These are phyloP conservation scores for Cephus rjabovi DNA, from an alignment of 2,888 invertebrate genomes.

Conservation along the genomic window DNA sequence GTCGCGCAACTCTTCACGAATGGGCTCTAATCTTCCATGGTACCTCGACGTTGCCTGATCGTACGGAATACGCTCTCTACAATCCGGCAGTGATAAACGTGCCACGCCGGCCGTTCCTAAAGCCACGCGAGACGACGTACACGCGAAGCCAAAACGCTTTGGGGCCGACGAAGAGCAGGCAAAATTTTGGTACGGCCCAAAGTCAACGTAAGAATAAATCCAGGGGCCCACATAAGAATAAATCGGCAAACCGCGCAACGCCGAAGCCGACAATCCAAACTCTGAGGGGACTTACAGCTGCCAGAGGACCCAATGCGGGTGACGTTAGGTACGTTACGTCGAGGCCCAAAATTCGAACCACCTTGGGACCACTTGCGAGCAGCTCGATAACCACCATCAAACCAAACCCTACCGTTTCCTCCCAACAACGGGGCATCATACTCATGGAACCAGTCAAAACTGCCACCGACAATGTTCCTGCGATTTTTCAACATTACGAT, in stretches of 20 bases:
- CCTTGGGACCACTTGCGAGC: constrained; percentile 28
- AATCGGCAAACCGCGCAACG: constrained; percentile 60
- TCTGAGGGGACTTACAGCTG: constrained; percentile 68
- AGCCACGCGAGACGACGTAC: constrained; percentile 50
- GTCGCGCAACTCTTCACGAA: constrained; percentile 89
- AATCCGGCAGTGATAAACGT: constrained; percentile 49
- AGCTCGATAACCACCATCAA: constrained; percentile 33
- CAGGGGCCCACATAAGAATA: constrained; percentile 59
- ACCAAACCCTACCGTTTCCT: constrained; percentile 37
- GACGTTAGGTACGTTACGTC: constrained; percentile 43
- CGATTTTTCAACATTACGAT: constrained; percentile 79
- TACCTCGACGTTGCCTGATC: constrained; percentile 73
- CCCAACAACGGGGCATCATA: constrained; percentile 61
- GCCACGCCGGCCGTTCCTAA: constrained; percentile 52
- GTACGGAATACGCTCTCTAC: constrained; percentile 56
- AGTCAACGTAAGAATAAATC: constrained; percentile 53
- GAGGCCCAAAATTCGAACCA: constrained; percentile 45
- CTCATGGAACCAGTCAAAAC: constrained; percentile 61
- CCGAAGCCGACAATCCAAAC: constrained; percentile 71
- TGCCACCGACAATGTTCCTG: constrained; percentile 72
- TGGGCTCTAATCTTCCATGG: constrained; percentile 96
- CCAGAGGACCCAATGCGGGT: constrained; percentile 44
- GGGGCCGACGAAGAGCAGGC: constrained; percentile 60
- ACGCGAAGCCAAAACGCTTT: constrained; percentile 49
- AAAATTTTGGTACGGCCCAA: constrained; percentile 63